phyloP scores from a whole-genome alignment of 2,888 invertebrate species.

The Ethmia dodecea region DNA sequence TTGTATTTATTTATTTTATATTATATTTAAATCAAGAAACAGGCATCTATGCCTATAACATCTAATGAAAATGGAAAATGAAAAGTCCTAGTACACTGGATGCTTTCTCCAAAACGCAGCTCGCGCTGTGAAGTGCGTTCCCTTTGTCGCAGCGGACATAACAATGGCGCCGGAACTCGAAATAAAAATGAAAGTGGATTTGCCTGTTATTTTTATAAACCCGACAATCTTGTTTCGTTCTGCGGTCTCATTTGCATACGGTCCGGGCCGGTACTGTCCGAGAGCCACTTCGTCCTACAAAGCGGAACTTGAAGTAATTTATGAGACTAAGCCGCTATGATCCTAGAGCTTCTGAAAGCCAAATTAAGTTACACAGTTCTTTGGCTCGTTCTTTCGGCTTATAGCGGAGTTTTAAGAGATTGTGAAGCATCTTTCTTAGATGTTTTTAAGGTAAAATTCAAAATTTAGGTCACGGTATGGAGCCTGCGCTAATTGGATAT shows the following conservation, averaged over 20 bases:
- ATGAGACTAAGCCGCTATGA: slow-evolving; percentile 24
- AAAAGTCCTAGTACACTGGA: no score
- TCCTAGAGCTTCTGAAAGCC: slow-evolving; percentile 21
- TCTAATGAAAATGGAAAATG: no score
- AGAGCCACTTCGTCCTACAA: slow-evolving; percentile 19
- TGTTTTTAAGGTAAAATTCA: no score
- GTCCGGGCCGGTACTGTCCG: slow-evolving; percentile 24
- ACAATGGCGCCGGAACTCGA: slow-evolving; percentile 67
- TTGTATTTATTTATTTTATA: no score
- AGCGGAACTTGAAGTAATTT: slow-evolving; percentile 36
- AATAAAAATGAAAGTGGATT: slow-evolving; percentile 75
- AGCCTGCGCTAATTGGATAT: no score
- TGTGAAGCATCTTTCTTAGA: no score
- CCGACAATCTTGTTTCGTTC: slow-evolving; percentile 63
- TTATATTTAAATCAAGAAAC: no score
- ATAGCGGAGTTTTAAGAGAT: slow-evolving; percentile 1
- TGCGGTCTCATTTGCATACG: slow-evolving; percentile 55
- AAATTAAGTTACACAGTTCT: slow-evolving; percentile 27
- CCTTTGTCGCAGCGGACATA: slow-evolving; percentile 45
- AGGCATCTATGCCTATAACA: no score
- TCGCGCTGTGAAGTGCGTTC: slow-evolving; percentile 42
- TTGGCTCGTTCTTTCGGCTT: slow-evolving; percentile 1
- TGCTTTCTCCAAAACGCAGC: slow-evolving; percentile 37
- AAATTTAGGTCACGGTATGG: no score
- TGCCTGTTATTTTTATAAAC: slow-evolving; percentile 69